These are phyloP conservation scores for Oreotrochilus melanogaster DNA, from an alignment of 2,113 vertebrate genomes.

Conservation along the genomic window DNA sequence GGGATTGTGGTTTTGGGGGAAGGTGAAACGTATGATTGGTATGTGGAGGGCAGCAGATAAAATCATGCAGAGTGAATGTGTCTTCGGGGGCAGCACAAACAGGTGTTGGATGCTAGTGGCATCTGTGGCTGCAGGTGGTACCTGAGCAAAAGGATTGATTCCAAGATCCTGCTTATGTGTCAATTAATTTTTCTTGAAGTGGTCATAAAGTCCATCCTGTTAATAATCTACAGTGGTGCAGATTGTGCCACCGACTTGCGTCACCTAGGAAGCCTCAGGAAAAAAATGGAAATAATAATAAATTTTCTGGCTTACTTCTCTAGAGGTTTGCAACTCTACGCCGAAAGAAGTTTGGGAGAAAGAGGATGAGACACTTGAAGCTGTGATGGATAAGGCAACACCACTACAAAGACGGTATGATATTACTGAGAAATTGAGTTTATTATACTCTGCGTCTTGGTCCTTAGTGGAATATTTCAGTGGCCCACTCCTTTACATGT, in stretches of 20 bases:
- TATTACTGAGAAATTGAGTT: background rate
- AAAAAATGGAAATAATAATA: background rate
- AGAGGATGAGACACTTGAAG: background rate
- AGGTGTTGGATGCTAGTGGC: background rate
- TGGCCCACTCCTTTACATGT: background rate
- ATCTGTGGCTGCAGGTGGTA: background rate
- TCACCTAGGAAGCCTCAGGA: background rate
- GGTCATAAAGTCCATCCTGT: background rate
- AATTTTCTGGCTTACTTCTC: background rate
- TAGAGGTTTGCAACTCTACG: background rate
- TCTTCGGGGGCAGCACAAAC: background rate
- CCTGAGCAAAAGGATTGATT: background rate
- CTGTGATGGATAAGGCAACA: background rate
- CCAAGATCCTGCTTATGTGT: background rate
- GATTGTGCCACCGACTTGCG: background rate
- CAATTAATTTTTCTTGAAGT: background rate
- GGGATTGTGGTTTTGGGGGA: background rate
- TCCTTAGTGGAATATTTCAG: background rate
- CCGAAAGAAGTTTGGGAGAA: fast-evolving
- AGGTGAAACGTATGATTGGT: background rate
- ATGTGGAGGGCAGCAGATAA: background rate
- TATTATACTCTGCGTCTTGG: background rate
- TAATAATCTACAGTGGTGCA: background rate
- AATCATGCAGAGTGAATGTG: fast-evolving
- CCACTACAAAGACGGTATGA: background rate